These are phyloP conservation scores for Pithys albifrons DNA, from an alignment of 2,113 vertebrate genomes.

Conservation along the genomic window DNA sequence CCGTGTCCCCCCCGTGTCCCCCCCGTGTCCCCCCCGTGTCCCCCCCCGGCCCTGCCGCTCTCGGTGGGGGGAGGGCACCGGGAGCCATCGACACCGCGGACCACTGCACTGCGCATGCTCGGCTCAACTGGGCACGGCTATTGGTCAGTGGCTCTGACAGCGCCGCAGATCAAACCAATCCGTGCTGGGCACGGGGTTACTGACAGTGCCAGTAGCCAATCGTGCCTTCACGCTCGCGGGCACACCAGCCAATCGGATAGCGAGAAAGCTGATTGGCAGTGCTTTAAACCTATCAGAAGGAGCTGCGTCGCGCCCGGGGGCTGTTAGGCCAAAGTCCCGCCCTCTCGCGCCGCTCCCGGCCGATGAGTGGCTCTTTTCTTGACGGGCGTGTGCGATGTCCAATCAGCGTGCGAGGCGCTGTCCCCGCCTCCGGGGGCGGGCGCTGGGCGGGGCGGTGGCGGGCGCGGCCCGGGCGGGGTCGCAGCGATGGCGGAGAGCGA, in stretches of 20 bases:
- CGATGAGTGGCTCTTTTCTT: not conserved
- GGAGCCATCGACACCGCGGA: rapidly evolving
- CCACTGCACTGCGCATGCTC: not conserved
- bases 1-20: too few relatives aligned
- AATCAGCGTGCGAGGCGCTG: rapidly evolving
- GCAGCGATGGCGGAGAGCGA: constrained; percentile 33
- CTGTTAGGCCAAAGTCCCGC: not conserved
- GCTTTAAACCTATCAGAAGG: rapidly evolving
- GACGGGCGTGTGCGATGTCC: rapidly evolving
- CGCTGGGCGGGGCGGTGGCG: not conserved
- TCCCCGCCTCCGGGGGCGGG: not conserved
- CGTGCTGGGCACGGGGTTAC: rapidly evolving
- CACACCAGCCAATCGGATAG: rapidly evolving
- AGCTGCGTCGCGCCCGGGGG: rapidly evolving
- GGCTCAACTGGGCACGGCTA: not conserved
- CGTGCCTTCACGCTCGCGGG: rapidly evolving
- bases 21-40: too few relatives aligned
- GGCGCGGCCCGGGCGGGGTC: not conserved
- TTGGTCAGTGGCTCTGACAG: not conserved
- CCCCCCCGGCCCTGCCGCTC: too few relatives aligned
- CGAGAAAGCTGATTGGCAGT: rapidly evolving
- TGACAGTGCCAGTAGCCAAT: rapidly evolving
- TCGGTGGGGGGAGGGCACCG: too few relatives aligned
- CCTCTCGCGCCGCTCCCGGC: rapidly evolving
- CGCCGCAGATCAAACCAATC: not conserved